phyloP scores from a whole-genome alignment of 2,797 vertebrate species.

The Onychomys arenicola region DNA sequence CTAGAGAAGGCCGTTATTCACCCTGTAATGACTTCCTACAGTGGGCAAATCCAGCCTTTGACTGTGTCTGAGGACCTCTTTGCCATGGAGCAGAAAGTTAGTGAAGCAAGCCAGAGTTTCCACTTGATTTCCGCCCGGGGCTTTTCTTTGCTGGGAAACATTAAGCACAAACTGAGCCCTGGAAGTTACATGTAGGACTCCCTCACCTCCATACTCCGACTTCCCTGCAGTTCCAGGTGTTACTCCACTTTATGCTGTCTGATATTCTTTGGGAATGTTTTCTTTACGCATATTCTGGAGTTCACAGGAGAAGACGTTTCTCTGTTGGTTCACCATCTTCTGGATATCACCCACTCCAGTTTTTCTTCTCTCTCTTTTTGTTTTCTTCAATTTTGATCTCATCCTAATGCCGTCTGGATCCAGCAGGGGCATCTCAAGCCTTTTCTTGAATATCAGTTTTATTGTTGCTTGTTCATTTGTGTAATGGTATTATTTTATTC shows the following conservation, averaged over 20 bases:
- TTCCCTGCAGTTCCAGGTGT: not conserved
- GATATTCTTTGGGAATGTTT: not conserved
- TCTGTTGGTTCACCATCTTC: constrained; percentile 25
- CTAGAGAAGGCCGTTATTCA: not conserved
- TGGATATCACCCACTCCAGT: not conserved
- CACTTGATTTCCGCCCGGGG: not conserved
- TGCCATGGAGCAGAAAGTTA: not conserved
- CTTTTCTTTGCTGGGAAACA: constrained; percentile 12
- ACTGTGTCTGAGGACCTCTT: not conserved
- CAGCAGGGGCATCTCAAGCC: not conserved
- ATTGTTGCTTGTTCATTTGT: not conserved
- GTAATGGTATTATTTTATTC: not conserved
- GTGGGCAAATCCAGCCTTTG: not conserved
- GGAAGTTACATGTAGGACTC: not conserved
- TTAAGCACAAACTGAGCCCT: not conserved
- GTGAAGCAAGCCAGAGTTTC: constrained; percentile 30
- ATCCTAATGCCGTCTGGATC: not conserved
- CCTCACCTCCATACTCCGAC: not conserved
- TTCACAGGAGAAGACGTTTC: constrained; percentile 4
- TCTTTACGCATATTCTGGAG: not conserved
- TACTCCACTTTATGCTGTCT: not conserved
- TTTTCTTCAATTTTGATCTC: not conserved
- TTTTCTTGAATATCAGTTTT: not conserved
- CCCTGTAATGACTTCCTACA: not conserved
- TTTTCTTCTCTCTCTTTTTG: not conserved